Percentiles rank a stretch among this genome's conserved stretches.
These are phyloP conservation scores for Corythornis vintsioides DNA, from an alignment of 2,113 vertebrate species.

Conservation along the genomic window DNA sequence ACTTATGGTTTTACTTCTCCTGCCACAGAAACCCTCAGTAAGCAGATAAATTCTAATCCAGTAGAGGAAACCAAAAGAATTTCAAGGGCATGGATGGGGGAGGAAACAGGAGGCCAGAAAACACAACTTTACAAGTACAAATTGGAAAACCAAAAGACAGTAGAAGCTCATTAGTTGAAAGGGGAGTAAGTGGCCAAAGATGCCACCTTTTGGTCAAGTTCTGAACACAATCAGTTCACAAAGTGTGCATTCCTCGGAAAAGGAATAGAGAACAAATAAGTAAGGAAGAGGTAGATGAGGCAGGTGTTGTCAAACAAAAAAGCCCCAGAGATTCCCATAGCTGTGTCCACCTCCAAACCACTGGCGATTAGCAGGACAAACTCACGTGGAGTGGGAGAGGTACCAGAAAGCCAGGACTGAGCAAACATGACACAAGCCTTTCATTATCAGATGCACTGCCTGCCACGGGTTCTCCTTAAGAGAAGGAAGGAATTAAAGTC, in stretches of 20 bases:
- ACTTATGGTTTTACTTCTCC: not conserved
- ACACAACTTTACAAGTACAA: not conserved
- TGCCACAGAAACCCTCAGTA: not conserved
- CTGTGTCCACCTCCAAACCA: not conserved
- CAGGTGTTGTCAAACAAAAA: not conserved
- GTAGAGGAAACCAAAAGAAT: not conserved
- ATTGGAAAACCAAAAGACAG: not conserved
- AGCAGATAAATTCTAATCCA: not conserved
- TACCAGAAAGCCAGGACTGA: not conserved
- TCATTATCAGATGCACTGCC: too few relatives aligned
- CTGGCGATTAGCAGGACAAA: not conserved
- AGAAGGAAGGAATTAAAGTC: not conserved
- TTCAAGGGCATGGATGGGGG: not conserved
- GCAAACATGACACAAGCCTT: not conserved
- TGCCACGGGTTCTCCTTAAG: not conserved
- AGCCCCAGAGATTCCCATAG: rapidly evolving
- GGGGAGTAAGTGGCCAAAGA: not conserved
- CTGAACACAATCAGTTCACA: not conserved
- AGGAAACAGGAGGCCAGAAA: not conserved
- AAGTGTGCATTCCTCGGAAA: not conserved
- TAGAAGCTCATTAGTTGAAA: not conserved
- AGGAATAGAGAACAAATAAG: not conserved
- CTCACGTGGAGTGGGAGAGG: not conserved
- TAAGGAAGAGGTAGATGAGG: not conserved
- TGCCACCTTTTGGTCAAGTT: not conserved